phyloP scores from a whole-genome alignment of 2,888 invertebrate genomes.

The Yponomeuta plumbellus region DNA sequence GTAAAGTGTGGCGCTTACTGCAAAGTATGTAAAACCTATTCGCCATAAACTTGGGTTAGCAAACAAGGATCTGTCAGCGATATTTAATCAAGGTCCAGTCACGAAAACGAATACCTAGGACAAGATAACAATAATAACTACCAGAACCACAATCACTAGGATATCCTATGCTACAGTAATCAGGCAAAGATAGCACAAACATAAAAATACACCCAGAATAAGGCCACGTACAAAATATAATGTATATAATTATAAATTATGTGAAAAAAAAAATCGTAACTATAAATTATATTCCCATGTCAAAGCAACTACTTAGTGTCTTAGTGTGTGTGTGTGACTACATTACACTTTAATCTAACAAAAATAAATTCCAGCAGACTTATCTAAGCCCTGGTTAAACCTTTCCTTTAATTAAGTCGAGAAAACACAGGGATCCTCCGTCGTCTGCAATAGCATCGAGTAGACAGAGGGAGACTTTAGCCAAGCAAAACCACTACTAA shows the following conservation, averaged over 20 bases:
- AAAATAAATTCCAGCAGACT: conserved; percentile 39
- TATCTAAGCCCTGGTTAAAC: conserved; percentile 33
- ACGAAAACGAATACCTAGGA: too few species aligned
- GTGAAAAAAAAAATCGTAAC: too few species aligned
- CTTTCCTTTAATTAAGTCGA: conserved; percentile 46
- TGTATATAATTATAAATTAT: too few species aligned
- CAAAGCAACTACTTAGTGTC: conserved; percentile 42
- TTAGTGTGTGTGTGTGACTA: too few species aligned
- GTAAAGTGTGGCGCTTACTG: not conserved
- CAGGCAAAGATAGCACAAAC: too few species aligned
- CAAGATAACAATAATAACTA: too few species aligned
- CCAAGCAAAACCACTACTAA: conserved; percentile 26
- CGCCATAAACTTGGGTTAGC: not conserved
- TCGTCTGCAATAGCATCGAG: conserved; percentile 31
- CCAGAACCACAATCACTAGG: too few species aligned
- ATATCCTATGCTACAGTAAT: too few species aligned
- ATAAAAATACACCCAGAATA: too few species aligned
- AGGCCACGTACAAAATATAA: too few species aligned
- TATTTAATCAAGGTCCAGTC: not conserved
- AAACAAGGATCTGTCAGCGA: not conserved
- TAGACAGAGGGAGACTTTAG: conserved; percentile 17
- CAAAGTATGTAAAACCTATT: not conserved
- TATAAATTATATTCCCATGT: conserved; percentile 8
- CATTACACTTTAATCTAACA: conserved; percentile 35
- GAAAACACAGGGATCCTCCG: conserved; percentile 39